Evolutionary conservation across 2,797 vertebrate species (phyloP), one percentile per base, ranked within the genome.

Genomic region (Thalassophryne amazonica): DNA sequence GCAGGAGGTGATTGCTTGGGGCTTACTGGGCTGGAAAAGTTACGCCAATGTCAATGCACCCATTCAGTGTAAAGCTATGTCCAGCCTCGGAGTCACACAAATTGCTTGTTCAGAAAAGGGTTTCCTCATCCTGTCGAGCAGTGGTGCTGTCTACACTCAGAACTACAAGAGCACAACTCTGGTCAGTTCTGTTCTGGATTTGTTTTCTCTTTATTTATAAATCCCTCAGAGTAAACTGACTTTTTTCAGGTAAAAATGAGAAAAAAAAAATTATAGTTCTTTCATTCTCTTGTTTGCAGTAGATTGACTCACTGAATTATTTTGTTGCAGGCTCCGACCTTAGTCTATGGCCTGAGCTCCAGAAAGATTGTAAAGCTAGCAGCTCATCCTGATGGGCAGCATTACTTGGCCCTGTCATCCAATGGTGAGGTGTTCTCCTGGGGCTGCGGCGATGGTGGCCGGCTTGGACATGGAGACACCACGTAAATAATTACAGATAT

Each of bases 361-460:
- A 93, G 94, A 50, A 98, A 97, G 80, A 94, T 98, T 27, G 75
- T 94, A 65, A 97, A 96, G 82, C 92, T 99, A n/a, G 93, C 95
- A 5, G 93, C 96, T 31, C 97, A 99, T 73, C 95, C 97, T 10
- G 97, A 99, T 38, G 96, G 97, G 2, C 96, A 98, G 78, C 97
- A 99, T 72, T 96, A 95, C 50, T 76, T 99, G 71, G 95, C 96
- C 28, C 85, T 99, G 76, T 94, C 97, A 2, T 88, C 93, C 45
- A 96, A 92, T 1, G 96, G 97, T 27, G 97, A 99, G 83, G 93
- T 99, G 61, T 99, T 95, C 70, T 98, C 97, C 39, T 99, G 97
- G 97, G 97, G 97, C 33, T 99, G 95, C 33, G 97, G 97, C 18
- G 97, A 99, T 22, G 94, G 97, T 9, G 97, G 97, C n/a, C 91